Evolutionary conservation across 53 echinoderm and acorn worm genomes (phyloP), one percentile per base, ranked within the genome.

Genomic region (Echinometra lucunter): DNA sequence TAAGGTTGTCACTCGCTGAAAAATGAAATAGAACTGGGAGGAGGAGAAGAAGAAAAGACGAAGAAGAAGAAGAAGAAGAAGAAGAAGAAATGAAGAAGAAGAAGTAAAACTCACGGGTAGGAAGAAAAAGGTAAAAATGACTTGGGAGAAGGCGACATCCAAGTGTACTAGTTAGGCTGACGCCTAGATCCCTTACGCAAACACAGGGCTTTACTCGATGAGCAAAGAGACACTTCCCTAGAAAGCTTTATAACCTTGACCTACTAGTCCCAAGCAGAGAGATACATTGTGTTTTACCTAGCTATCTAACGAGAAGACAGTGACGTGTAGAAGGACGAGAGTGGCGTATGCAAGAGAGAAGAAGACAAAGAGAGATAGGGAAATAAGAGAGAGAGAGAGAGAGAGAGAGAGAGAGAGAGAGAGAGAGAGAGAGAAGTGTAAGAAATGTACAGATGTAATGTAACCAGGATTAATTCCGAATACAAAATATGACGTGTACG

Each of bases 221-320:
- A 85, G 85, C 49, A n/a, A n/a, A 85, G 85, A 85, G 10, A 85
- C 49, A 28, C 47, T 83, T 83, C 45, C 83, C 47, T 85, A 28
- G 85, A 85, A 85, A 85, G 45, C 85, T 28, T 17, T 25, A 2
- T 85, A 49, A 85, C 85, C 85, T 85, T 85, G 85, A 85, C 85
- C 85, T 7, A 85, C 5, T 23, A 85, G 85, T 85, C 85, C 85
- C 85, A 85, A 13, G 49, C 45, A 85, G 8, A 47, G 27, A 85
- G 45, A 85, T 47, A 85, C 85, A 85, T 13, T 2, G 85, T 53
- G 45, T 85, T 85, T 85, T 85, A 85, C 85, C 27, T n/a, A 47
- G 16, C n/a, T 85, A 47, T 25, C 85, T 23, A 47, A 85, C 85
- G 11, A 45, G 44, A 40, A 1, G 21, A 38, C 28, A 53, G 30